Percentiles rank a stretch among this genome's conserved stretches.
Conservation (phyloP, 1,140 invertebrate genomes). For the Hyles euphorbiae region DNA sequence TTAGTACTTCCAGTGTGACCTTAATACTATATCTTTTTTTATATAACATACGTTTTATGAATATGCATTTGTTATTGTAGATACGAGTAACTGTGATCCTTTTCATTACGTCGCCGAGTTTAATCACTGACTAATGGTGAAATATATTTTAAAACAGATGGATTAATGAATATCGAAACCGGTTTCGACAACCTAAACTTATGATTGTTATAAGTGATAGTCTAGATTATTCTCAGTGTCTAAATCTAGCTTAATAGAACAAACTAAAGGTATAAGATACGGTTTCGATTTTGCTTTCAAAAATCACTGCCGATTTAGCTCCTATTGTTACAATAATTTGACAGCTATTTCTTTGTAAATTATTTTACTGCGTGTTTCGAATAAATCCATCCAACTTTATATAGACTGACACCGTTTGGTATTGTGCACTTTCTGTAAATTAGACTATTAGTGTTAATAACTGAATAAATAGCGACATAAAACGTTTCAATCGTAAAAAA, state of each 20-base stretch:
- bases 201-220: too few relatives aligned
- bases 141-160: too few relatives aligned
- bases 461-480: not conserved
- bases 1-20: conserved; percentile 66
- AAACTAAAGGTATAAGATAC: too few relatives aligned
- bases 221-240: too few relatives aligned
- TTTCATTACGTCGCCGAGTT: not conserved
- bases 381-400: conserved; percentile 70
- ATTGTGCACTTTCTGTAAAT: conserved; percentile 70
- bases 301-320: too few relatives aligned
- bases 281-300: too few relatives aligned
- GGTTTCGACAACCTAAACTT: too few relatives aligned
- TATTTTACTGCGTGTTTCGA: conserved; percentile 25
- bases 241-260: too few relatives aligned
- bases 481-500: conserved; percentile 19
- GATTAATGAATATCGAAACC: too few relatives aligned
- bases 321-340: too few relatives aligned
- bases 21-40: conserved; percentile 47
- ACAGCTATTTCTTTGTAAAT: not conserved
- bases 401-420: conserved; percentile 71
- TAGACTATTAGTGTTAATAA: conserved; percentile 48
- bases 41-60: too few relatives aligned
- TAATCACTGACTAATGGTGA: too few relatives aligned
- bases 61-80: conserved; percentile 2
- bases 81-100: conserved; percentile 8